Conservation (phyloP, 1,140 invertebrate genomes). For the Drosophila parabipectinata region DNA sequence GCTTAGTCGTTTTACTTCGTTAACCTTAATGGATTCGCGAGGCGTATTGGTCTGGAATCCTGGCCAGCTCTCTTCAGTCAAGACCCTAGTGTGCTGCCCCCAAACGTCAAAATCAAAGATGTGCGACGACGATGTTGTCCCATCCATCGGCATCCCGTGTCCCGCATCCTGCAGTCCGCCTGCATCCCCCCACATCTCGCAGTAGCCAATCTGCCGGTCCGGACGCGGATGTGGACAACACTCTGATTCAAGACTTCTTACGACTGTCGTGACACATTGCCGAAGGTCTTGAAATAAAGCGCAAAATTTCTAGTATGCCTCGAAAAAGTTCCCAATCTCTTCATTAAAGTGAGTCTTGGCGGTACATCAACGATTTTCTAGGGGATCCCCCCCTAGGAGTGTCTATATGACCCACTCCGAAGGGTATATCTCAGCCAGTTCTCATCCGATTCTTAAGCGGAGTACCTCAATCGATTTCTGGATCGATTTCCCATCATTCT, state of each 20-base stretch:
- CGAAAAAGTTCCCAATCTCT: neutral
- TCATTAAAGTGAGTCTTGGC: too few species aligned
- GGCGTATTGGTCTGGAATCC: neutral
- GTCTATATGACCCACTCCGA: too few species aligned
- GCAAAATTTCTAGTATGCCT: constrained; percentile 1
- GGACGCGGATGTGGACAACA: neutral
- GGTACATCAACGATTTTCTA: too few species aligned
- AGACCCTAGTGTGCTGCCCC: neutral
- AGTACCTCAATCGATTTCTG: too few species aligned
- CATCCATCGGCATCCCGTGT: too few species aligned
- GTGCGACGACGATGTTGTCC: neutral
- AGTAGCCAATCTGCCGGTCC: too few species aligned
- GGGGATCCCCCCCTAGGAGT: too few species aligned
- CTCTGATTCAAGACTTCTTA: neutral
- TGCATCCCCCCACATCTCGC: too few species aligned
- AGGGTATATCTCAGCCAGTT: too few species aligned
- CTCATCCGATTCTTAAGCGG: too few species aligned
- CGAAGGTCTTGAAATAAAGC: neutral
- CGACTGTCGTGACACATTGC: neutral
- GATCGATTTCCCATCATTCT: too few species aligned
- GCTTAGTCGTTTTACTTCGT: neutral
- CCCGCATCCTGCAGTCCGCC: too few species aligned
- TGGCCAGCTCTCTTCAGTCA: neutral
- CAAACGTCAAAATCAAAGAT: neutral
- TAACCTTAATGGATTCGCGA: neutral